Evolutionary conservation across 2,797 vertebrate species (phyloP).

Genomic region (Cynodonichthys magdalenae): DNA sequence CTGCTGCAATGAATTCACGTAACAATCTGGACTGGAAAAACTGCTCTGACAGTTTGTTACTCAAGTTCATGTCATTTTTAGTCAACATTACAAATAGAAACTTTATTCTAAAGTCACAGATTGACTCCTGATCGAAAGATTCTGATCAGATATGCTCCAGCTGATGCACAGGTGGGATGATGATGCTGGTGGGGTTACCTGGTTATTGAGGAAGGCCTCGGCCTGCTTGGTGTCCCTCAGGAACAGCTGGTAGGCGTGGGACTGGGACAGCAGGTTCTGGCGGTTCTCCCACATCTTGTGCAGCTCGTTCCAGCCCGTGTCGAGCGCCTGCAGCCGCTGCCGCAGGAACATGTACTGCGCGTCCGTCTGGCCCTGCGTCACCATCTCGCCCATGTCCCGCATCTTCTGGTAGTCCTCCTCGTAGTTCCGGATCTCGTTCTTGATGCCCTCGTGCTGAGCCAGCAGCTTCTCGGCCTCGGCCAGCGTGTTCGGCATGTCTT

Average conservation of each 20-base stretch:
- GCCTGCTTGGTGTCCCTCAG: slow-evolving; percentile 93
- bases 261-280: slow-evolving; percentile 95
- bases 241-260: slow-evolving; percentile 96
- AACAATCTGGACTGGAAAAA: too few relatives aligned
- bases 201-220: slow-evolving; percentile 84
- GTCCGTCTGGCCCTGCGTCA: slow-evolving; percentile 95
- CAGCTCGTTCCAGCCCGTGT: slow-evolving; percentile 98
- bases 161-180: background rate
- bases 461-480: slow-evolving; percentile 96
- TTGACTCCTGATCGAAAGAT: too few relatives aligned
- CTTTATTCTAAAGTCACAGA: too few relatives aligned
- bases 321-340: slow-evolving; percentile 94
- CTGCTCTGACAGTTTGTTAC: too few relatives aligned
- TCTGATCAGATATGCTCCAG: too few relatives aligned
- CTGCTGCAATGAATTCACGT: too few relatives aligned
- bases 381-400: slow-evolving; percentile 99
- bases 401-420: slow-evolving; percentile 99
- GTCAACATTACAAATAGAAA: too few relatives aligned
- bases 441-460: slow-evolving; percentile 94
- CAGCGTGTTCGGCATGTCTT: slow-evolving; percentile 97
- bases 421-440: slow-evolving; percentile 96
- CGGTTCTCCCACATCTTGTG: slow-evolving; percentile 99
- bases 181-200: slow-evolving; percentile 74
- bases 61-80: too few relatives aligned
- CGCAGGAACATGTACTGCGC: slow-evolving; percentile 98